phyloP scores from a whole-genome alignment of 2,113 vertebrate genomes.

The Microcebus ravelobensis region DNA sequence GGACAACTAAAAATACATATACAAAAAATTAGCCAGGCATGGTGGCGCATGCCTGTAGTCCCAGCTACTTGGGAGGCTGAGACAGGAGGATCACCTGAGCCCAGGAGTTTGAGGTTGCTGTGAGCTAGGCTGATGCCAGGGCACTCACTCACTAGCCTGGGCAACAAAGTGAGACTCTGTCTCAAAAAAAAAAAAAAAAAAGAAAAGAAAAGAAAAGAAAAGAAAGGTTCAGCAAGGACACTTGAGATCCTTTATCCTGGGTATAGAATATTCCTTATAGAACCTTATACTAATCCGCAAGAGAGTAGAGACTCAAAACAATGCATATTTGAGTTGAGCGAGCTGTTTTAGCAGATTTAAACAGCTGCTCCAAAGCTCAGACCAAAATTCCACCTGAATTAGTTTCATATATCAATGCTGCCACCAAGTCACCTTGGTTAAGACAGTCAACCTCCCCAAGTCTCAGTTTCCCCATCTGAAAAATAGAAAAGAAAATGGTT shows the following conservation, averaged over 20 bases:
- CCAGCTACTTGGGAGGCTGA: too few relatives aligned
- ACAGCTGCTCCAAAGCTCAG: conserved; percentile 6
- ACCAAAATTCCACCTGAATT: conserved; percentile 7
- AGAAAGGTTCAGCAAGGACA: background rate
- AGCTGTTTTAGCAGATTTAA: background rate
- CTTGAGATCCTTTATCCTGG: background rate
- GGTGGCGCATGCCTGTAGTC: too few relatives aligned
- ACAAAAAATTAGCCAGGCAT: too few relatives aligned
- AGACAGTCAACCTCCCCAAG: background rate
- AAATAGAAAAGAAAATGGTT: background rate
- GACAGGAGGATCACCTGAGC: too few relatives aligned
- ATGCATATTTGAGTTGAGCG: background rate
- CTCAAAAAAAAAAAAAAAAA: too few relatives aligned
- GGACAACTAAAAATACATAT: too few relatives aligned
- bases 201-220: background rate
- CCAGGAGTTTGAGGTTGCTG: too few relatives aligned
- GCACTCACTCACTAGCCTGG: too few relatives aligned
- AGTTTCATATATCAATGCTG: background rate
- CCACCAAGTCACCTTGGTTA: background rate
- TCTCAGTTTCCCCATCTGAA: background rate
- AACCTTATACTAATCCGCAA: background rate
- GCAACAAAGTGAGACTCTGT: too few relatives aligned
- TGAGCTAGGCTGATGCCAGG: too few relatives aligned
- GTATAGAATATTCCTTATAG: background rate
- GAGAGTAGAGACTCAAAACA: background rate